Base-by-base conservation (phyloP, 2,888 invertebrate genomes). In the Phortica magna region DNA sequence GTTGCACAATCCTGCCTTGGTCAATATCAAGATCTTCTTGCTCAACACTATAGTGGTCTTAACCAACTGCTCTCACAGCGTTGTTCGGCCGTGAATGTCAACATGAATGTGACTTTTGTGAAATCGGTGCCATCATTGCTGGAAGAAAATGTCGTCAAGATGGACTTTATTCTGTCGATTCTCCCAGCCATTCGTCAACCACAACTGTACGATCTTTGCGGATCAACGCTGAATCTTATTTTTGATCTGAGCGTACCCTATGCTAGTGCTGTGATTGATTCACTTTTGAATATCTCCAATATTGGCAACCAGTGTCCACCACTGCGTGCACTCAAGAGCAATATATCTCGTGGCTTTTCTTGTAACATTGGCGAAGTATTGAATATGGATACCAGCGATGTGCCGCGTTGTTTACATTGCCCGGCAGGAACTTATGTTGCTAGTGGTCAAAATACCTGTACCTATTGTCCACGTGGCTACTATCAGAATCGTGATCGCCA, bases 401-500 rank as follows among this genome's bases (percentile, higher is more conserved):
- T 98, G 70, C 97, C 98, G 31, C 94, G 98, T 93, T 98, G 98
- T 93, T 93, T 98, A 79, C 97, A 99, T 89, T 99, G 99, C 90
- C 99, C 99, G 7, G 98, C 98, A 83, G 99, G 99, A 87, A 98
- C 98, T 0, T 98, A 95, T 88, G 97, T 98, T 61, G 96, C 95
- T 22, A 96, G 96, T 84, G 97, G 97, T 85, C 97, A 98, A 92
- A 96, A 97, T 88, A 94, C 95, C 77, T 99, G 99, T 91, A 96
- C 96, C 0, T 95, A 96, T 89, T 99, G 99, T 90, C 96, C 97
- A 0, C 94, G 95, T 84, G 99, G 99, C 17, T 98, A 95, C 90
- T 99, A 98, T 92, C 99, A 99, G 92, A 98, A 98, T 88, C 94
- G 96, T 85, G 96, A 97, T 79, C 94, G 98, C 64, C 98, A 98